A percentile compares a stretch with the other conserved stretches of the same genome.
These are phyloP conservation scores for Morpho deidamia DNA, from an alignment of 2,888 invertebrate genomes.

Conservation along the genomic window DNA sequence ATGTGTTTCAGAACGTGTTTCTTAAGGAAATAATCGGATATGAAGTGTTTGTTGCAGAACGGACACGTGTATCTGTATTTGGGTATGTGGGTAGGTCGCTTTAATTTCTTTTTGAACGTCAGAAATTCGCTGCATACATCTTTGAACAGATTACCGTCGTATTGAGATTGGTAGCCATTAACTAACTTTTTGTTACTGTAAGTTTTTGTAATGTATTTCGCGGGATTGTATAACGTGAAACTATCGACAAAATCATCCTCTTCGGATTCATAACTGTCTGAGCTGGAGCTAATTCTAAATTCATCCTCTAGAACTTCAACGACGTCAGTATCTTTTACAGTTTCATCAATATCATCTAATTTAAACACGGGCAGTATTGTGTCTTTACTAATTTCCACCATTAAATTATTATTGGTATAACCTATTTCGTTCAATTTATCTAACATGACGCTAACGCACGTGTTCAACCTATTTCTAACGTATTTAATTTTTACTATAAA, in stretches of 20 bases:
- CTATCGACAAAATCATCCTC: constrained; percentile 17
- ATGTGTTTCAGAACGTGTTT: constrained; percentile 53
- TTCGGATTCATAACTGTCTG: constrained; percentile 28
- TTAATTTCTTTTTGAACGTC: constrained; percentile 50
- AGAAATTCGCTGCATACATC: constrained; percentile 57
- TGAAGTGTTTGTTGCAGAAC: constrained; percentile 54
- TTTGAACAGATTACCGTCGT: constrained; percentile 15
- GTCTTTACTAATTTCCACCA: constrained; percentile 51
- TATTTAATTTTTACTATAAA: constrained; percentile 49
- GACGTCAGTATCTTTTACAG: constrained; percentile 38
- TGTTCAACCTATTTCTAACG: constrained; percentile 46
- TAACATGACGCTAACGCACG: constrained; percentile 49
- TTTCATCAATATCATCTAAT: constrained; percentile 32
- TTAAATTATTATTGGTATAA: constrained; percentile 40
- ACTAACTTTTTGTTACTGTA: constrained; percentile 39
- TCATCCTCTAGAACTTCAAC: constrained; percentile 66
- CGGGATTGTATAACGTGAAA: constrained; percentile 29
- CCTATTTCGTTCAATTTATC: constrained; percentile 37
- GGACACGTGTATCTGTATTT: constrained; percentile 49
- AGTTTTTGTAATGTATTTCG: constrained; percentile 38
- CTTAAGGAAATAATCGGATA: constrained; percentile 59
- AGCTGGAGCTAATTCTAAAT: constrained; percentile 52
- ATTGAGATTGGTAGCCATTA: constrained; percentile 43
- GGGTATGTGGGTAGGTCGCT: constrained; percentile 17
- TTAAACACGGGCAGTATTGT: constrained; percentile 44